Conservation (phyloP, 2,888 invertebrate species). For the Parochlus steinenii region DNA sequence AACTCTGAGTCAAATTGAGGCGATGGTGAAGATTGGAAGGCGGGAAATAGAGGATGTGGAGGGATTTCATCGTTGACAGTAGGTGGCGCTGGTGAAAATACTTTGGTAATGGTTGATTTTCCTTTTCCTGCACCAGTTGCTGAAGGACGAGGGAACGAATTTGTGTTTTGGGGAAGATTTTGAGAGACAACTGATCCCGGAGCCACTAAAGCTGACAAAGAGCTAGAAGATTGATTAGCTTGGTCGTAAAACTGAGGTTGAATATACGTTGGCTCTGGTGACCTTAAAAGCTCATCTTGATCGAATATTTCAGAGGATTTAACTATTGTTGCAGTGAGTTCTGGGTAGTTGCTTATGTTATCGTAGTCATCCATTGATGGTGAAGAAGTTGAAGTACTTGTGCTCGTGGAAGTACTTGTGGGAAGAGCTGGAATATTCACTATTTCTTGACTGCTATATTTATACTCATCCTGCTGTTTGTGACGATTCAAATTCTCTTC, state of each 20-base stretch:
- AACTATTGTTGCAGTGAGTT: conserved; percentile 8
- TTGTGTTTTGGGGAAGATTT: not conserved
- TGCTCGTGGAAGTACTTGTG: conserved; percentile 11
- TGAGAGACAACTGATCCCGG: conserved; percentile 8
- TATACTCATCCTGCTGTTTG: not conserved
- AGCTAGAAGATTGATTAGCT: conserved; percentile 18
- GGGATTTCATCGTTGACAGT: conserved; percentile 11
- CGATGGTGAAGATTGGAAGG: conserved; percentile 1
- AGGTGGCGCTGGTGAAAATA: conserved; percentile 23
- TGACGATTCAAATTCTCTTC: conserved; percentile 8
- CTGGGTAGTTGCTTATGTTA: conserved; percentile 5
- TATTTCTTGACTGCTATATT: conserved; percentile 11
- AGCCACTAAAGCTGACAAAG: conserved; percentile 8
- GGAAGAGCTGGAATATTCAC: conserved; percentile 15
- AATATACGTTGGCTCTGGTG: conserved; percentile 26
- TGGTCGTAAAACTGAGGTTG: conserved; percentile 29
- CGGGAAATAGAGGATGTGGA: conserved; percentile 1
- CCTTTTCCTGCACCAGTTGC: conserved; percentile 21
- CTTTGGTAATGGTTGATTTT: conserved; percentile 43
- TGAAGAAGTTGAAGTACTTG: conserved; percentile 14
- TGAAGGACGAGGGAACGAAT: not conserved
- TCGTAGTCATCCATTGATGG: conserved; percentile 12
- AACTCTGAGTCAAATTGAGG: conserved; percentile 14
- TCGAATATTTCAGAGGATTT: conserved; percentile 14
- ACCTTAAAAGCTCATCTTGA: conserved; percentile 16